Evolutionary conservation across 2,797 vertebrate genomes (phyloP), one percentile per base, ranked within the genome.

Genomic region (Galagoides demidoff): DNA sequence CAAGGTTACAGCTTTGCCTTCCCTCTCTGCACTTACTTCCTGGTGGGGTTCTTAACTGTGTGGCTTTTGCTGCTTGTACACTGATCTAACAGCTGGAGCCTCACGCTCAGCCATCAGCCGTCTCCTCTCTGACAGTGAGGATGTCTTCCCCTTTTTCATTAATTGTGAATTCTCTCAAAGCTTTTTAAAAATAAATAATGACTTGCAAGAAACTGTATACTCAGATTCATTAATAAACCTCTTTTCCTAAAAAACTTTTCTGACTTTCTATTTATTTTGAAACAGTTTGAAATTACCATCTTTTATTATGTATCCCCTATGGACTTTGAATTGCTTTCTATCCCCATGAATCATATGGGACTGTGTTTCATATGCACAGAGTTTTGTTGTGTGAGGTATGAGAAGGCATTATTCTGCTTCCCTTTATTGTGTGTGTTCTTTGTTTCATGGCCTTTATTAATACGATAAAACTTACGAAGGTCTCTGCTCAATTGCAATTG

Each of bases 151-250:
- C 34, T 86, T 97, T 73, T 86, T 96, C 70, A 78, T 71, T 92
- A 78, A 59, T 45, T 92, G 61, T 68, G 45, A 95, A 93, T 95
- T 94, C 37, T 81, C 39, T 89, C 59, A 92, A 91, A 90, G 70
- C 11, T 63, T 61, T 74, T 43, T n/a, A 19, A 49, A 10, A 37
- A 31, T 0, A 61, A 85, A 85, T 45, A 63, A 52, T 74, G 74
- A 78, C 90, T 92, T 87, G 16, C 93, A 66, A 76, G 57, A 34
- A 74, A 88, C 52, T 85, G 25, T 90, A 22, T 73, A 45, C 37
- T 57, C 78, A 84, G 25, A 86, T 84, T 94, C 37, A 34, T 95
- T 85, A 57, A 92, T 57, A 92, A 90, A 85, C 89, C 14, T 74
- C 17, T 96, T 82, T 85, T 37, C 34, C 77, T 20, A 73, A 39